Conservation (phyloP, 2,797 vertebrate species). For the Ficedula albicollis region DNA sequence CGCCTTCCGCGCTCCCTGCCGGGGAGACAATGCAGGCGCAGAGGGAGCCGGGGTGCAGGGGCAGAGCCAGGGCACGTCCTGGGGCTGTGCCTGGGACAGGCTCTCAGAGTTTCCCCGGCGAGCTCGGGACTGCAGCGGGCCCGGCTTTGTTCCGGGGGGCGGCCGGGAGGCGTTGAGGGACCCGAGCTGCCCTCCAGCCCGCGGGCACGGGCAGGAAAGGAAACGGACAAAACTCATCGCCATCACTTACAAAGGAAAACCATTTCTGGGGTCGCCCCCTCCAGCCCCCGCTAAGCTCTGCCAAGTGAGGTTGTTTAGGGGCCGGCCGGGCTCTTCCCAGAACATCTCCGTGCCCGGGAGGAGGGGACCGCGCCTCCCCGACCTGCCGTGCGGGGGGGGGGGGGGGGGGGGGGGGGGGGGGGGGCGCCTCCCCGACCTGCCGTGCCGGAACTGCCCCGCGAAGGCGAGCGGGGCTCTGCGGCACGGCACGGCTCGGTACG, state of each 20-base stretch:
- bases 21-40: slow-evolving; percentile 12
- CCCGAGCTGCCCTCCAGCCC: background rate
- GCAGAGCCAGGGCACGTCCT: background rate
- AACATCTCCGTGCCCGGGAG: background rate
- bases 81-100: background rate
- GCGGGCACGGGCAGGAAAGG: background rate
- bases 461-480: background rate
- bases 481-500: background rate
- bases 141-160: slow-evolving; percentile 13
- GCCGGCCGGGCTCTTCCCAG: background rate
- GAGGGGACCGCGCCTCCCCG: background rate
- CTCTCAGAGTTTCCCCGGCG: background rate
- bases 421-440: background rate
- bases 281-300: background rate
- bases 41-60: background rate
- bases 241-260: slow-evolving; percentile 36
- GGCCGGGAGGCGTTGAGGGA: background rate
- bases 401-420: background rate
- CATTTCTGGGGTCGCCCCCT: background rate
- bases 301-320: background rate
- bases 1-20: background rate
- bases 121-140: background rate
- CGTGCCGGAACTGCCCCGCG: background rate
- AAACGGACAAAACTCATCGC: background rate
- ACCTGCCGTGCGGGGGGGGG: background rate